These are phyloP conservation scores for Agapornis canus DNA, from an alignment of 2,797 vertebrate genomes.

Conservation along the genomic window DNA sequence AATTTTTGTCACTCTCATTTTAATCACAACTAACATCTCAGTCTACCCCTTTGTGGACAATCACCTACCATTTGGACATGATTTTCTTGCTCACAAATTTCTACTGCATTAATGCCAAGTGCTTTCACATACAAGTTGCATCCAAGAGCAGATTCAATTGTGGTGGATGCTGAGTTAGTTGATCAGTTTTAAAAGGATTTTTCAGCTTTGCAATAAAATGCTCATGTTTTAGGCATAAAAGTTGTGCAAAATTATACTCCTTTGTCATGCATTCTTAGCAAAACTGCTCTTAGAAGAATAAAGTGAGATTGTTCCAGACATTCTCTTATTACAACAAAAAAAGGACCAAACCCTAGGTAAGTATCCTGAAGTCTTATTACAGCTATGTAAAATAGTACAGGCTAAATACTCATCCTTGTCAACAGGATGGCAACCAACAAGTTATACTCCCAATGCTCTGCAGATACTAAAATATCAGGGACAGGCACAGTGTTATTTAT, in stretches of 20 bases:
- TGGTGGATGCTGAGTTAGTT: constrained; percentile 27
- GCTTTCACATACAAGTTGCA: background rate
- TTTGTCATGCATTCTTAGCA: constrained; percentile 53
- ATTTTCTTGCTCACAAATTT: background rate
- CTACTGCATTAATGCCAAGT: background rate
- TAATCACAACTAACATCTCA: constrained; percentile 9
- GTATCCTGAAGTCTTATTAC: constrained; percentile 29
- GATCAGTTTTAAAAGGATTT: constrained; percentile 13
- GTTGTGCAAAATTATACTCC: constrained; percentile 63
- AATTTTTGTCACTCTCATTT: constrained; percentile 7
- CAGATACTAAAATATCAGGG: constrained; percentile 33
- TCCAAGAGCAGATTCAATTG: background rate
- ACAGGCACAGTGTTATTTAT: constrained; percentile 54
- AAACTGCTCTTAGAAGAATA: constrained; percentile 67
- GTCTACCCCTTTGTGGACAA: background rate
- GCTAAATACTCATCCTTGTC: constrained; percentile 22
- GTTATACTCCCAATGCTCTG: constrained; percentile 7
- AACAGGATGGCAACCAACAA: constrained; percentile 36
- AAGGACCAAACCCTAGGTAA: constrained; percentile 22
- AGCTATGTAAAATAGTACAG: constrained; percentile 14
- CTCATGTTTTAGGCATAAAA: constrained; percentile 52
- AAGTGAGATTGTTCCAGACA: constrained; percentile 63
- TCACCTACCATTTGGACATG: background rate
- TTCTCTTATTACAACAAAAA: constrained; percentile 61
- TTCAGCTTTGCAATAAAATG: constrained; percentile 49